Base-by-base conservation (phyloP, 1,140 invertebrate genomes). In the Colletes latitarsis region DNA sequence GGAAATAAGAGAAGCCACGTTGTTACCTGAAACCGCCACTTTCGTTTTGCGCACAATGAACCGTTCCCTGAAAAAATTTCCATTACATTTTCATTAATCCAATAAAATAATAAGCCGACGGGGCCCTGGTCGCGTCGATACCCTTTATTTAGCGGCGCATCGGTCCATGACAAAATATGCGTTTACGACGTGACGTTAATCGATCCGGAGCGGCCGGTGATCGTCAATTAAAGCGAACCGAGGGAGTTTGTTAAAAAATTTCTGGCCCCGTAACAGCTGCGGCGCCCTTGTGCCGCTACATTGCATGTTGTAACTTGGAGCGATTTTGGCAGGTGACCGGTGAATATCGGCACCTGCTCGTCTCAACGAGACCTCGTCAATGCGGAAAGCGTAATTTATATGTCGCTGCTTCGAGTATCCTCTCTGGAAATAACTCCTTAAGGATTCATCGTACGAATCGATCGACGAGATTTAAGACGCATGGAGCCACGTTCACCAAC, bases 291-390 rank as follows among this genome's bases (percentile, higher is more conserved):
- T 71, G 80, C 64, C 43, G 39, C 73, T 70, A 57, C 66, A 17
- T 53, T 39, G 68, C n/a, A 53, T 6, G 63, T 41, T 19, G 12
- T 69, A 69, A 82, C 90, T 79, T 53, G 58, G 52, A 84, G 88
- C 69, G 82, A 69, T 89, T 87, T 87, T 77, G 83, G 85, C 92
- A 92, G 91, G 89, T 92, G 91, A 85, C 86, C 86, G 82, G 87
- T 30, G 62, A 39, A 58, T 49, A 86, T 87, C 76, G 81, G 83
- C 91, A 92, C 89, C 91, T 92, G 91, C 82, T 53, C 67, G 41
- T 49, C 74, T 76, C 75, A 72, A 57, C 77, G 82, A 76, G 69
- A 76, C 78, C 73, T 84, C 71, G 21, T 76, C 72, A 57, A 86
- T 77, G 74, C n/a, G 77, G 30, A 82, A 86, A 80, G 39, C 55